Evolutionary conservation across 2,888 invertebrate species (phyloP).

Genomic region (Dexiosoma caninum): DNA sequence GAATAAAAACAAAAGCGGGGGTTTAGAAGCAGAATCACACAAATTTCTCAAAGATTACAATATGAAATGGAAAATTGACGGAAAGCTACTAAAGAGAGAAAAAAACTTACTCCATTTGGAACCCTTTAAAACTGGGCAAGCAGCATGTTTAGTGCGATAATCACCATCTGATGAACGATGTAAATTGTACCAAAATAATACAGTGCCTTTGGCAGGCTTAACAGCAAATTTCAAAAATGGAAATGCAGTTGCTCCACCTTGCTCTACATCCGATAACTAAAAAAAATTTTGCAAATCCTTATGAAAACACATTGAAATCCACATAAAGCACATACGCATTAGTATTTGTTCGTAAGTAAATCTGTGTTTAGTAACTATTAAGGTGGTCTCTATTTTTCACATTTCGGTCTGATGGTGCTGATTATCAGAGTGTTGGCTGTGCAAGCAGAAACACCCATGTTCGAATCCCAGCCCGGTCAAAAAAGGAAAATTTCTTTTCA

Average conservation of each 20-base stretch:
- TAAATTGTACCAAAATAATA: slow-evolving; percentile 97
- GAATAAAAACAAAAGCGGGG: not conserved
- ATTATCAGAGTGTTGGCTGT: too few relatives aligned
- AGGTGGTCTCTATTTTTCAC: not conserved
- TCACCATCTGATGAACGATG: slow-evolving; percentile 95
- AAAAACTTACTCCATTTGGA: slow-evolving; percentile 92
- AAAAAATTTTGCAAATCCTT: not conserved
- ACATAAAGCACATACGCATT: not conserved
- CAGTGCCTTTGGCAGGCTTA: slow-evolving; percentile 92
- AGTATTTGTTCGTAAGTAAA: not conserved
- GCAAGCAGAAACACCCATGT: too few relatives aligned
- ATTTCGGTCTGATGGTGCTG: not conserved
- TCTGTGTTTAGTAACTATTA: not conserved
- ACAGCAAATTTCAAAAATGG: slow-evolving; percentile 90
- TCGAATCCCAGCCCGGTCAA: too few relatives aligned
- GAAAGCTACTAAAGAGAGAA: not conserved
- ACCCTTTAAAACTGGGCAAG: slow-evolving; percentile 96
- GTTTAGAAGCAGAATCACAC: slow-evolving; percentile 52
- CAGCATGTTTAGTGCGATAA: slow-evolving; percentile 93
- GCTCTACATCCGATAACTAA: slow-evolving; percentile 96
- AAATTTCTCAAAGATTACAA: not conserved
- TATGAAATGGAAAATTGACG: slow-evolving; percentile 60
- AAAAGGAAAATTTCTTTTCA: too few relatives aligned
- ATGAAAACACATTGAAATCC: slow-evolving; percentile 14
- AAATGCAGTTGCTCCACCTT: slow-evolving; percentile 98